Conservation (phyloP, 2,888 invertebrate genomes). For the Watsonalla cultraria region DNA sequence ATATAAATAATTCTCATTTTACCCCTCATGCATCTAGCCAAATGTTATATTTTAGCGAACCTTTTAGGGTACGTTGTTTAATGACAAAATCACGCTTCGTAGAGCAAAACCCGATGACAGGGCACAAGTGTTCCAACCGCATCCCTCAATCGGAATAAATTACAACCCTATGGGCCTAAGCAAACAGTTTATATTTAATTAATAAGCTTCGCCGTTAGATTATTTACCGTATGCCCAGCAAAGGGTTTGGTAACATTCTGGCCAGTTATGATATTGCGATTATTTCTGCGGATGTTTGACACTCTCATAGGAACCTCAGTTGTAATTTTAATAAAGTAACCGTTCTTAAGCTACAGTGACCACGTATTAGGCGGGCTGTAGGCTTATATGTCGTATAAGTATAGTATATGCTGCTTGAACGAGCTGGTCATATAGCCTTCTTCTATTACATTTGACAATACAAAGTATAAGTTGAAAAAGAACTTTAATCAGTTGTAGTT, state of each 20-base stretch:
- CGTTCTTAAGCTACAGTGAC: too few species aligned
- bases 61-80: conserved; percentile 32
- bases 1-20: neutral
- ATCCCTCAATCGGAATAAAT: conserved; percentile 46
- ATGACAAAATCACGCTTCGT: conserved; percentile 45
- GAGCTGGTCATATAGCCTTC: too few species aligned
- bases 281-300: neutral
- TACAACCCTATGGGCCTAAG: conserved; percentile 10
- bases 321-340: too few species aligned
- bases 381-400: too few species aligned
- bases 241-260: neutral
- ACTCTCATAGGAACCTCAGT: neutral
- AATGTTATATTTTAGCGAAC: conserved; percentile 3
- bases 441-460: too few species aligned
- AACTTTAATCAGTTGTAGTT: too few species aligned
- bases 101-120: conserved; percentile 44
- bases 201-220: neutral
- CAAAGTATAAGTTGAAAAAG: too few species aligned
- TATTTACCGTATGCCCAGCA: neutral
- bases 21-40: neutral
- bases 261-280: neutral
- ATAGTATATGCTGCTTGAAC: too few species aligned
- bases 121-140: conserved; percentile 33
- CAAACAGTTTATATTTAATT: neutral
- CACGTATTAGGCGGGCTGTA: too few species aligned